Conservation (phyloP, 2,888 invertebrate species). For the Anthophora plumipes region DNA sequence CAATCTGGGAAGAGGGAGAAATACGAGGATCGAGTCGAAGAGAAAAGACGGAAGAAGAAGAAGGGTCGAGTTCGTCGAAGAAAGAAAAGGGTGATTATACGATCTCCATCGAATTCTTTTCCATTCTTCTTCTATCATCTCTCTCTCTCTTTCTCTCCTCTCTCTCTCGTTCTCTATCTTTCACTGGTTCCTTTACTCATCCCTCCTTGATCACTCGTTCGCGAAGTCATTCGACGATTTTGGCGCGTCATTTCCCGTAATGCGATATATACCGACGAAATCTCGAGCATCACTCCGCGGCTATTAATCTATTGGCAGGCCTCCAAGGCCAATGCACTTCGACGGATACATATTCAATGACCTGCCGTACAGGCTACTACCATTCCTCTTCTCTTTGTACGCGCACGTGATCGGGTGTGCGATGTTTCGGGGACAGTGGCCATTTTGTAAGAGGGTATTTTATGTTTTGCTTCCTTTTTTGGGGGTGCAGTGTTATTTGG, state of each 20-base stretch:
- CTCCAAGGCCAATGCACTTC: constrained; percentile 83
- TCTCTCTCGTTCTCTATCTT: constrained; percentile 39
- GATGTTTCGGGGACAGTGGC: constrained; percentile 15
- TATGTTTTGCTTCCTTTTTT: too few species aligned
- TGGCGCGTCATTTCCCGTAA: constrained; percentile 83
- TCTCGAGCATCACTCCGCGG: constrained; percentile 81
- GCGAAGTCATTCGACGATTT: constrained; percentile 78
- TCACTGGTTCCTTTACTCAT: constrained; percentile 25
- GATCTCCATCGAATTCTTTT: constrained; percentile 48
- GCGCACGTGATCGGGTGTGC: constrained; percentile 27
- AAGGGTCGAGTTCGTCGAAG: constrained; percentile 45
- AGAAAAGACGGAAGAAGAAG: constrained; percentile 42
- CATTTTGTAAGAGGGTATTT: too few species aligned
- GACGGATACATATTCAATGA: constrained; percentile 80
- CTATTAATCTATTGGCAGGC: constrained; percentile 83
- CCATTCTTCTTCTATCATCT: constrained; percentile 30
- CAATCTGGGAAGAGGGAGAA: too few species aligned
- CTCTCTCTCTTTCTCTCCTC: not conserved
- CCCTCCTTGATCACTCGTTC: constrained; percentile 59
- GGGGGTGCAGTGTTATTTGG: too few species aligned
- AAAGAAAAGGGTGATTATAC: constrained; percentile 54
- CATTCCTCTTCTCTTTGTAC: constrained; percentile 50
- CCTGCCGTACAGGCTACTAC: constrained; percentile 60
- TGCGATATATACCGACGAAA: constrained; percentile 80
- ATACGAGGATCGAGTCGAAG: constrained; percentile 40